Evolutionary conservation across 2,113 vertebrate species (phyloP).

Genomic region (Cavia porcellus): DNA sequence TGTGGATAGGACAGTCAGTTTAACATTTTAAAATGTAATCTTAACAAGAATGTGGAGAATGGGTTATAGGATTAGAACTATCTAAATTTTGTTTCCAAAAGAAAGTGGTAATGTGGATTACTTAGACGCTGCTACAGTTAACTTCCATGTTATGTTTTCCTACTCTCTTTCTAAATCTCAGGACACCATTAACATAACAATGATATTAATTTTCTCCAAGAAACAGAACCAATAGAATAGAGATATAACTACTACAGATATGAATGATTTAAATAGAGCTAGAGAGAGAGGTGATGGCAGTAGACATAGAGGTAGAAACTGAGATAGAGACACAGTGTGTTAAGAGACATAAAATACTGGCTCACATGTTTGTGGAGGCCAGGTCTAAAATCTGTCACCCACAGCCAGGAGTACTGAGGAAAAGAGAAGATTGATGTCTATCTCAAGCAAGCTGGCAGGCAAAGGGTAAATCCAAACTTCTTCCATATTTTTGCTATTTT

Average conservation of each 20-base stretch:
- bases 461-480: neutral
- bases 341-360: neutral
- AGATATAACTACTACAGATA: neutral
- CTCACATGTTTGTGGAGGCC: neutral
- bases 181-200: neutral
- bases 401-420: accelerated
- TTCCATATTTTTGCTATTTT: neutral
- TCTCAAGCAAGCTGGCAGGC: neutral
- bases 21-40: neutral
- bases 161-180: neutral
- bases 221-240: neutral
- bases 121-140: neutral
- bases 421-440: neutral
- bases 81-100: neutral
- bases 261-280: neutral
- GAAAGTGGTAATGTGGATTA: neutral
- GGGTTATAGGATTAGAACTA: neutral
- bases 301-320: neutral
- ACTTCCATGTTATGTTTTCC: neutral
- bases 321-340: neutral
- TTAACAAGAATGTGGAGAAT: neutral
- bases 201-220: neutral
- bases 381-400: neutral
- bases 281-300: neutral
- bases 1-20: neutral